Conservation (phyloP, 2,113 vertebrate genomes). For the Corythaeola cristata region DNA sequence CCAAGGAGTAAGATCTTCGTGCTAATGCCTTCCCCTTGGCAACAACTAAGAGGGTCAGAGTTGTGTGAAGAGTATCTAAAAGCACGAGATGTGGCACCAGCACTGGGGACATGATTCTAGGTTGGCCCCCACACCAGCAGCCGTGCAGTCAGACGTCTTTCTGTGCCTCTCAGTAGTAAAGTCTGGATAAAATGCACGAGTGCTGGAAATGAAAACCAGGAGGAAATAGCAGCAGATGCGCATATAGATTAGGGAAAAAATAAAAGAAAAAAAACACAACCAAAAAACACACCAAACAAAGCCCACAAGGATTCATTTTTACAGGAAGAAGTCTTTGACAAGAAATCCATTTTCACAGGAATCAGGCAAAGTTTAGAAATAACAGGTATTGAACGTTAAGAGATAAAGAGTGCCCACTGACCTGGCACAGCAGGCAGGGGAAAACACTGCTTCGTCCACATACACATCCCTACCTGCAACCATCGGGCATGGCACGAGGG, state of each 20-base stretch:
- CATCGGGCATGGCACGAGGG: rapidly evolving
- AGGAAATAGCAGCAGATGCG: background rate
- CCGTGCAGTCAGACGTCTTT: background rate
- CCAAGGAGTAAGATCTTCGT: background rate
- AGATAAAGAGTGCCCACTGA: background rate
- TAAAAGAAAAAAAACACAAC: too few relatives aligned
- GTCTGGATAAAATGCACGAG: rapidly evolving
- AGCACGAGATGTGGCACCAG: background rate
- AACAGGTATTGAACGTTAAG: background rate
- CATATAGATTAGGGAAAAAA: too few relatives aligned
- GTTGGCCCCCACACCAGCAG: background rate
- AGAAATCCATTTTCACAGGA: background rate
- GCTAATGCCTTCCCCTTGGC: background rate
- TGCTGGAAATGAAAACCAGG: background rate
- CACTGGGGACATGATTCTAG: background rate
- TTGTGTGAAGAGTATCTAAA: background rate
- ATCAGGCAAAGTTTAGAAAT: background rate
- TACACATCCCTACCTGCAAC: background rate
- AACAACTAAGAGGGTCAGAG: background rate
- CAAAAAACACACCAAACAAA: background rate
- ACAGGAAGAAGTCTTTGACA: background rate
- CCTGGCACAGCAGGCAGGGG: background rate
- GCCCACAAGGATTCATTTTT: background rate
- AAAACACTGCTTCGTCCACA: too few relatives aligned
- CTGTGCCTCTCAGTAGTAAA: rapidly evolving